These are phyloP conservation scores for Opisthocomus hoazin DNA, from an alignment of 2,113 vertebrate genomes.

Conservation along the genomic window DNA sequence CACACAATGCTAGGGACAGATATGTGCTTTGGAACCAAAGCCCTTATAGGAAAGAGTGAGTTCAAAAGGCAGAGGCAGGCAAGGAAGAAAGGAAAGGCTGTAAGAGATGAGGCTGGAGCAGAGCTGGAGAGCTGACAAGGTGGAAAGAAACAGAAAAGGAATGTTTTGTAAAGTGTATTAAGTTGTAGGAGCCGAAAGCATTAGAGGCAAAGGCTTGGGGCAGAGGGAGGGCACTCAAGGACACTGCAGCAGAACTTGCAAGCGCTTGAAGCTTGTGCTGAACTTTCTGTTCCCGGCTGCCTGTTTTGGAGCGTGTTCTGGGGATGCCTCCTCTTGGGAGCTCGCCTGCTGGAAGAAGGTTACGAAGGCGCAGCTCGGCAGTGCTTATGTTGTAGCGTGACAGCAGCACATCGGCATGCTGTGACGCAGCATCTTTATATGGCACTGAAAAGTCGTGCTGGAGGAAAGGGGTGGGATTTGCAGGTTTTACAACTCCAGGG, in stretches of 20 bases:
- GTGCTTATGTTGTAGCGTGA: background rate
- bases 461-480: background rate
- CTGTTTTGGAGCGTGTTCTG: conserved; percentile 32
- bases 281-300: conserved; percentile 56
- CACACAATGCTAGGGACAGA: background rate
- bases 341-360: background rate
- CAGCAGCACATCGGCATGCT: background rate
- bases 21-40: background rate
- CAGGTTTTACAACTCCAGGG: background rate
- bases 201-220: background rate
- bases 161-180: background rate
- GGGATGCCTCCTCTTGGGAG: conserved; percentile 42
- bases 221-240: conserved; percentile 57
- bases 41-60: background rate
- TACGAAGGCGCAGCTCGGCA: background rate
- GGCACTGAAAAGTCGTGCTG: background rate
- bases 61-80: background rate
- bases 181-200: background rate
- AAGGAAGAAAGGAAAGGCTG: background rate
- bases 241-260: conserved; percentile 45
- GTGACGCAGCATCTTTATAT: background rate
- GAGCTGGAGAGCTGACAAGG: background rate
- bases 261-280: background rate
- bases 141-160: background rate
- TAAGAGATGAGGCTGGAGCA: background rate